These are phyloP conservation scores for Temnopleurus reevesii DNA, from an alignment of 53 echinoderm and acorn worm species.

Conservation along the genomic window DNA sequence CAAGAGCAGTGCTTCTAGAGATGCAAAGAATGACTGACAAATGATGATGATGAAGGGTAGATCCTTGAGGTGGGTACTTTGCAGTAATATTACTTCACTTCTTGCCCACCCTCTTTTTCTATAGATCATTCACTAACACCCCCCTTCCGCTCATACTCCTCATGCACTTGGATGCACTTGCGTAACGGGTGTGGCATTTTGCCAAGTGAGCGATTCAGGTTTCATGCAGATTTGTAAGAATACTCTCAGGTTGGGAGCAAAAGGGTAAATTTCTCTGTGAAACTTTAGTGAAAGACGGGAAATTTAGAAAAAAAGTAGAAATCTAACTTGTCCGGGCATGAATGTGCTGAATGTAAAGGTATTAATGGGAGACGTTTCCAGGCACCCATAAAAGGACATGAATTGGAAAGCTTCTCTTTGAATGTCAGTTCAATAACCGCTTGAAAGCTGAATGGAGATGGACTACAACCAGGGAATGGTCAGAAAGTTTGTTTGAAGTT, in stretches of 20 bases:
- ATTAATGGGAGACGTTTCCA: not conserved
- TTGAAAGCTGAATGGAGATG: not conserved
- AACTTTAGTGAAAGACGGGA: not conserved
- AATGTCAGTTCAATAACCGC: not conserved
- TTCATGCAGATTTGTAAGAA: not conserved
- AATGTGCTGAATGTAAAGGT: slow-evolving; percentile 9
- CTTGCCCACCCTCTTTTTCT: not conserved
- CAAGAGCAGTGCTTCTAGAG: not conserved
- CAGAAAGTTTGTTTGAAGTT: not conserved
- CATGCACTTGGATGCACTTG: not conserved
- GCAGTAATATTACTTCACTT: too few relatives aligned
- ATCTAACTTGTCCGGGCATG: slow-evolving; percentile 15
- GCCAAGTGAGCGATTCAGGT: not conserved
- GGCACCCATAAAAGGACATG: slow-evolving; percentile 23
- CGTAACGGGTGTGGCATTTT: not conserved
- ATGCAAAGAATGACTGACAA: not conserved
- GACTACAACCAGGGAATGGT: not conserved
- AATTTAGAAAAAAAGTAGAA: not conserved
- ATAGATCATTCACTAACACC: not conserved
- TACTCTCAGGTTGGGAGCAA: not conserved
- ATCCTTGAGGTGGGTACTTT: too few relatives aligned
- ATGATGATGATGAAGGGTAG: not conserved
- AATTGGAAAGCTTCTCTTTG: not conserved
- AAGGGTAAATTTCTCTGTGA: not conserved
- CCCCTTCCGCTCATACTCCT: not conserved